Percentiles rank a stretch among this genome's conserved stretches.
Conservation (phyloP, 2,888 invertebrate genomes). For the Junonia oenone region DNA sequence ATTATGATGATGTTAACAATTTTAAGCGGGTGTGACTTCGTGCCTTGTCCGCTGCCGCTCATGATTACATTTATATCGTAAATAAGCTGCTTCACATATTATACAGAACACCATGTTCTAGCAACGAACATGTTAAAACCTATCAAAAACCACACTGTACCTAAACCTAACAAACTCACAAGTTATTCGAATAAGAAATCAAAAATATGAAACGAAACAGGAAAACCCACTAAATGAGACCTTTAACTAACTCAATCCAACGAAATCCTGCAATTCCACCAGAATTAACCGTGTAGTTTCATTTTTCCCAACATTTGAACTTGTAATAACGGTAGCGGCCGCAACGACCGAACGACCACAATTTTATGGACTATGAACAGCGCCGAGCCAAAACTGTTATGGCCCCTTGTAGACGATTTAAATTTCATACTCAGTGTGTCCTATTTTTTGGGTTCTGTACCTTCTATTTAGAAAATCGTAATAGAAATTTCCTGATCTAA, state of each 20-base stretch:
- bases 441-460: not conserved
- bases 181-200: not conserved
- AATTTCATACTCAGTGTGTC: conserved; percentile 1
- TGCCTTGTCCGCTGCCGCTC: too few species aligned
- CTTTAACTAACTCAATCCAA: conserved; percentile 6
- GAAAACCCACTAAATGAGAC: not conserved
- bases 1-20: too few species aligned
- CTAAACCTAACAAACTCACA: too few species aligned
- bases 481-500: too few species aligned
- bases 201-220: not conserved
- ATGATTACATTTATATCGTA: too few species aligned
- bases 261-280: conserved; percentile 4
- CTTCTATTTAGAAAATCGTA: too few species aligned
- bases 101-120: too few species aligned
- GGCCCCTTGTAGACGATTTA: conserved; percentile 3
- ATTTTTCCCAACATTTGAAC: conserved; percentile 16
- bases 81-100: too few species aligned
- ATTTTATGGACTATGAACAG: conserved; percentile 21
- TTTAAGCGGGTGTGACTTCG: too few species aligned
- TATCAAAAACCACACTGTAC: too few species aligned
- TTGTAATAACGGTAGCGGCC: conserved; percentile 14
- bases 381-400: conserved; percentile 21
- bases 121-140: too few species aligned
- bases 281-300: conserved; percentile 8
- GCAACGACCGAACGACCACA: conserved; percentile 8